These are phyloP conservation scores for Ctenochaetus hawaiiensis DNA, from an alignment of 2,797 vertebrate genomes.

Conservation along the genomic window DNA sequence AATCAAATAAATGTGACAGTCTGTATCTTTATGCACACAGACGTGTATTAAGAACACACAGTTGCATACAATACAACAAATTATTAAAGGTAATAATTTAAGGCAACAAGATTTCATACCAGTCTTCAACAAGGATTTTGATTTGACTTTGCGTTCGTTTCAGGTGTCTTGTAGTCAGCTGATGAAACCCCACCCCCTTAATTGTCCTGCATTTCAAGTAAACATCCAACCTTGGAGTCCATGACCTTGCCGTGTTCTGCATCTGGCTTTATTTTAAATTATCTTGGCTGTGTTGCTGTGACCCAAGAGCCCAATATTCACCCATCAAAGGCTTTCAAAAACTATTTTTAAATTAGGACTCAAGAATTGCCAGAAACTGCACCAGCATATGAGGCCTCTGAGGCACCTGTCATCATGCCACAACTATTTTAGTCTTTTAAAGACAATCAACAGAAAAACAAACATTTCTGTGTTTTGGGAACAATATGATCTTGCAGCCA, in stretches of 20 bases:
- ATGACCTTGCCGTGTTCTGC: slow-evolving; percentile 46
- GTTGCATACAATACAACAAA: neutral
- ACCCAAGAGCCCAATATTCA: slow-evolving; percentile 57
- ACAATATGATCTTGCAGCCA: slow-evolving; percentile 34
- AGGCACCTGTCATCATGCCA: slow-evolving; percentile 55
- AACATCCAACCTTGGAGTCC: slow-evolving; percentile 39
- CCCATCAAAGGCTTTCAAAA: slow-evolving; percentile 43
- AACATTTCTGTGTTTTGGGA: slow-evolving; percentile 57
- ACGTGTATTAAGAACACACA: neutral
- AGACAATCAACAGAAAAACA: slow-evolving; percentile 44
- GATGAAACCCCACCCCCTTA: neutral
- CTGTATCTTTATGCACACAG: neutral
- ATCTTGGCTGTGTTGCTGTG: slow-evolving; percentile 20
- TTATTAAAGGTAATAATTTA: neutral
- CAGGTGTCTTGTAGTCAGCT: neutral
- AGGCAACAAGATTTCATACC: neutral
- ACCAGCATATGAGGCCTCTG: slow-evolving; percentile 39
- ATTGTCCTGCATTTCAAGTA: slow-evolving; percentile 37
- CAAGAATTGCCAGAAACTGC: slow-evolving; percentile 46
- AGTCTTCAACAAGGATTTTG: neutral
- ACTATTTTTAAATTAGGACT: slow-evolving; percentile 40
- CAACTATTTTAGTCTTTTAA: slow-evolving; percentile 45
- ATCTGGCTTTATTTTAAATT: slow-evolving; percentile 36
- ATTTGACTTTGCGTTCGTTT: neutral
- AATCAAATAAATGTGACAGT: neutral